phyloP scores from a whole-genome alignment of 2,888 invertebrate genomes.

The Trissolcus japonicus region DNA sequence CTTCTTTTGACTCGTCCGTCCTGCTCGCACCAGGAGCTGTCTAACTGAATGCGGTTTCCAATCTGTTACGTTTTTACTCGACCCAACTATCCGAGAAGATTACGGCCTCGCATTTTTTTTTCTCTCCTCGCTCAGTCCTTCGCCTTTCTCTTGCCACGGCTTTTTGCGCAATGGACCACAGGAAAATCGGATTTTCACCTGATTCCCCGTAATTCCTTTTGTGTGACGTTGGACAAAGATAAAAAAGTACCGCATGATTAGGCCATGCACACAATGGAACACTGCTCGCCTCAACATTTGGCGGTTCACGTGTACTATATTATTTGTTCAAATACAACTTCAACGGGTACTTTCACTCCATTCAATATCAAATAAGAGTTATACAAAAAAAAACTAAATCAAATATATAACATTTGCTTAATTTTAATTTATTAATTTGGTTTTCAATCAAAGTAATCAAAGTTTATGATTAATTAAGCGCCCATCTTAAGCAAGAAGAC shows the following conservation, averaged over 20 bases:
- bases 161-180: constrained; percentile 29
- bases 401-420: too few relatives aligned
- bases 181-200: constrained; percentile 58
- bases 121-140: constrained; percentile 44
- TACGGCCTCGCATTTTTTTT: constrained; percentile 56
- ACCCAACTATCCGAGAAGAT: constrained; percentile 55
- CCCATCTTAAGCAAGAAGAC: too few relatives aligned
- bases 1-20: constrained; percentile 22
- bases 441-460: too few relatives aligned
- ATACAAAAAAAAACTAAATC: too few relatives aligned
- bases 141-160: constrained; percentile 41
- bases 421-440: too few relatives aligned
- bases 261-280: constrained; percentile 23
- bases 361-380: background rate
- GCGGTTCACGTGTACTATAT: constrained; percentile 1
- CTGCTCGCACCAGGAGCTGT: constrained; percentile 45
- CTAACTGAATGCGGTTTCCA: constrained; percentile 75
- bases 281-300: constrained; percentile 26
- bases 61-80: constrained; percentile 74
- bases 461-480: too few relatives aligned
- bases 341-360: background rate
- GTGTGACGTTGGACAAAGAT: constrained; percentile 35
- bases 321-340: constrained; percentile 1
- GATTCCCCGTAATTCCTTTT: constrained; percentile 52
- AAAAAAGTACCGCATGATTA: constrained; percentile 42